A percentile compares a stretch with the other conserved stretches of the same genome.
These are phyloP conservation scores for Cryptus armator DNA, from an alignment of 2,888 invertebrate species.

Conservation along the genomic window DNA sequence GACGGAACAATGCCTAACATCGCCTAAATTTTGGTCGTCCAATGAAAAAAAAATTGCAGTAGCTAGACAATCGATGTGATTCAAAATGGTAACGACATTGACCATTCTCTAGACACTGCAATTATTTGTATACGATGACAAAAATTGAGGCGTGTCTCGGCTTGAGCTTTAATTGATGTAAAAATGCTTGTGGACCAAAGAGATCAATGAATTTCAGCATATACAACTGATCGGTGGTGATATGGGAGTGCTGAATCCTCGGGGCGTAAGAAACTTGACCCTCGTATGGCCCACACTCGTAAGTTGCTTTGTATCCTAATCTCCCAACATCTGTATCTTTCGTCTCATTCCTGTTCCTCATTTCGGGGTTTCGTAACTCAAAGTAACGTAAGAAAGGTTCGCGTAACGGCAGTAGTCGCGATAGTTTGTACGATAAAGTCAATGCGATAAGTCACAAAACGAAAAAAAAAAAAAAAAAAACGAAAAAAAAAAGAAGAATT, in stretches of 20 bases:
- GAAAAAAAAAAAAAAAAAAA: background rate
- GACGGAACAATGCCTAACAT: too few relatives aligned
- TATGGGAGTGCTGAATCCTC: constrained; percentile 65
- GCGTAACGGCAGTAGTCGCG: constrained; percentile 38
- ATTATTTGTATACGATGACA: too few relatives aligned
- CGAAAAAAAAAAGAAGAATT: constrained; percentile 25
- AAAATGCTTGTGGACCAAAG: background rate
- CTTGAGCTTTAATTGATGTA: too few relatives aligned
- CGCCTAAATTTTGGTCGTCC: too few relatives aligned
- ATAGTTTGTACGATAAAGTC: constrained; percentile 44
- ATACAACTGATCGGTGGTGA: constrained; percentile 72
- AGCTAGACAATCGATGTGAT: too few relatives aligned
- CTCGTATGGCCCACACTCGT: constrained; percentile 72
- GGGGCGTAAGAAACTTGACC: constrained; percentile 66
- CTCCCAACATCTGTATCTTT: background rate
- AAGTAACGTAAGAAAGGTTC: constrained; percentile 26
- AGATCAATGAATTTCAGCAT: constrained; percentile 65
- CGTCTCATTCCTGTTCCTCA: too few relatives aligned
- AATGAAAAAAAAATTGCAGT: too few relatives aligned
- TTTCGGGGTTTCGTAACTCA: background rate
- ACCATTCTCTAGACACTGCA: too few relatives aligned
- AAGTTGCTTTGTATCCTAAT: constrained; percentile 50
- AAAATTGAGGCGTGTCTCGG: too few relatives aligned
- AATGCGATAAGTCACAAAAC: background rate
- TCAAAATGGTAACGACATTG: too few relatives aligned